Evolutionary conservation across 2,113 vertebrate species (phyloP), one percentile per base, ranked within the genome.

Genomic region (Chitala chitala): DNA sequence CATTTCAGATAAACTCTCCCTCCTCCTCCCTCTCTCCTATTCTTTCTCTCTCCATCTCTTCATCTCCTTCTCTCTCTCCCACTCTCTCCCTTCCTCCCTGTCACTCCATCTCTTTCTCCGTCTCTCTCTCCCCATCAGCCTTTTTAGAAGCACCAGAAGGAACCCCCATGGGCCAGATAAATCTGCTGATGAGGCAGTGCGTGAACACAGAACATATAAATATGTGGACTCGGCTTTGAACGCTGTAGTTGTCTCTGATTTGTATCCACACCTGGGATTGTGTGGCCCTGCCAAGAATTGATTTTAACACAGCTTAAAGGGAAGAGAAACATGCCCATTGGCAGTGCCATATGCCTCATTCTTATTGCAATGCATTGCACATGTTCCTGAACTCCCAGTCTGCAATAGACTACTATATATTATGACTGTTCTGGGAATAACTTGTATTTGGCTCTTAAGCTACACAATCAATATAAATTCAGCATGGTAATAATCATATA

Each of bases 381-480:
- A 75, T 83, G 75, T 80, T 80, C 79, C 79, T 78, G 83, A 82
- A 89, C 87, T 85, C 85, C 61, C 77, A 69, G 72, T 80, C 76
- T 83, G 76, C 79, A 68, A 66, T 77, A 75, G 77, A 86, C 79
- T n/a, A 33, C 59, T 71, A 59, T 78, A 82, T 76, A 82, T 80
- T 64, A 66, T 48, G 71, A n/a, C 65, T 24, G 65, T 76, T 76
- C 33, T 58, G 89, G 89, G 87, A 90, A 84, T 84, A 79, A 78
- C 86, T 87, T 76, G 70, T 72, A 77, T 87, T 86, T 85, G 87
- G 87, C 85, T 84, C 85, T 84, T 87, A 87, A 88, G 84, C 85
- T 84, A 69, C 77, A 82, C 87, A 86, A 90, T 91, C 90, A 86
- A 90, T 89, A 91, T 82, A 85, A 90, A 90, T 89, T 87, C 88